A percentile compares a stretch with the other conserved stretches of the same genome.
phyloP scores from a whole-genome alignment of 2,113 vertebrate species.

The Chelonoidis abingdonii region DNA sequence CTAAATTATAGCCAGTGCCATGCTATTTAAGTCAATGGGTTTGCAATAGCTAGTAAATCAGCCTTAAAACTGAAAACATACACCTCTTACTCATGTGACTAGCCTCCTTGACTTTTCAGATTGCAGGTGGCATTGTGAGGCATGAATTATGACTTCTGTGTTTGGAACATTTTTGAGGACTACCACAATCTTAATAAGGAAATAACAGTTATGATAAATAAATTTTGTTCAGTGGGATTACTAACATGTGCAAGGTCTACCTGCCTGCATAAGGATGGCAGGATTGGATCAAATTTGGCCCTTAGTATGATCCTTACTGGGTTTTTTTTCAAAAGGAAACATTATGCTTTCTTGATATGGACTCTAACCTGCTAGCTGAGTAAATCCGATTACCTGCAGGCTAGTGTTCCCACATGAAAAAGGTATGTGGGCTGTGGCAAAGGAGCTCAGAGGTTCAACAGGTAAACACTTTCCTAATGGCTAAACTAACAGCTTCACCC shows the following conservation, averaged over 20 bases:
- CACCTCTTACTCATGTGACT: neutral
- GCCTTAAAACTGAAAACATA: neutral
- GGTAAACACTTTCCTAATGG: neutral
- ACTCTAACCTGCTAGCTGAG: neutral
- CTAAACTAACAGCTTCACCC: neutral
- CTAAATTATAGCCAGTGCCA: neutral
- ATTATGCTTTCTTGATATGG: neutral
- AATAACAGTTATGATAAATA: neutral
- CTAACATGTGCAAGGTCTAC: neutral
- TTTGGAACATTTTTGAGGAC: neutral
- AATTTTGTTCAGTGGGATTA: neutral
- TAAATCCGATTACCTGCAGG: neutral
- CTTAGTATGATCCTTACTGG: neutral
- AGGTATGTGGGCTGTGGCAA: neutral
- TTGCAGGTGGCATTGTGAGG: neutral
- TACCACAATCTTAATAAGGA: rapidly evolving
- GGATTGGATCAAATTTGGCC: neutral
- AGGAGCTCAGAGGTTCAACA: neutral
- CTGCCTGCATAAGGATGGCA: neutral
- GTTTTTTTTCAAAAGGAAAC: neutral
- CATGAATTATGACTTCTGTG: neutral
- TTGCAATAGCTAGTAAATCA: too few relatives aligned
- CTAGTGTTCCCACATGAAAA: neutral
- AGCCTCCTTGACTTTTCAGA: neutral
- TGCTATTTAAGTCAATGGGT: rapidly evolving